A percentile compares a stretch with the other conserved stretches of the same genome.
Evolutionary conservation across 2,888 invertebrate species (phyloP).

Genomic region (Tetramorium bicarinatum): DNA sequence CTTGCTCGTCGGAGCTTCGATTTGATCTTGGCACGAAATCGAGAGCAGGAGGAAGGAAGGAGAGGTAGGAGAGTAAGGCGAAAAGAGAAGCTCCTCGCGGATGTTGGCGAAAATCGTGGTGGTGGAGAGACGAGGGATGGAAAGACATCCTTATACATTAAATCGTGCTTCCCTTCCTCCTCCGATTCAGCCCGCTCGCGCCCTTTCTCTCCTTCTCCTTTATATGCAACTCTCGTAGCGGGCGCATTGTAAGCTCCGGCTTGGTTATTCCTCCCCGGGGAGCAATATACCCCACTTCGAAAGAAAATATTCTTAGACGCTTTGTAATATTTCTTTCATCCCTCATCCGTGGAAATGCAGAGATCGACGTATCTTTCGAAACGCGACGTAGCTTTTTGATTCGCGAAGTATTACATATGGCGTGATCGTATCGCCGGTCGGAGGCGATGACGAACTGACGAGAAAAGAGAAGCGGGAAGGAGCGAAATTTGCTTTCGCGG

Average conservation of each 20-base stretch:
- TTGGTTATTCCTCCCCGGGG: constrained; percentile 71
- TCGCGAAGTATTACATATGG: neutral
- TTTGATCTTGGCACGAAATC: constrained; percentile 47
- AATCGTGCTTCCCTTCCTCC: constrained; percentile 20
- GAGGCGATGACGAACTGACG: neutral
- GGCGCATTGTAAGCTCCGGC: constrained; percentile 67
- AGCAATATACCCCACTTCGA: constrained; percentile 63
- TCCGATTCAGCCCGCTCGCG: constrained; percentile 22
- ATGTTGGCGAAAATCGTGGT: constrained; percentile 17
- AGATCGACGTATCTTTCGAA: constrained; percentile 4
- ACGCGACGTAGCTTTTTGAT: constrained; percentile 20
- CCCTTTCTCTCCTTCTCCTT: constrained; percentile 37
- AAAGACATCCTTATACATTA: constrained; percentile 50
- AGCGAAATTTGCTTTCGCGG: neutral
- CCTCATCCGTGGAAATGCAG: neutral
- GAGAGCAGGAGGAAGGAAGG: neutral
- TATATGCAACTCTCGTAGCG: constrained; percentile 66
- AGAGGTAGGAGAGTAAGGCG: neutral
- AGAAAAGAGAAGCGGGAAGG: neutral
- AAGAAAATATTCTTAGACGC: constrained; percentile 68
- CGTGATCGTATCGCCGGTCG: neutral
- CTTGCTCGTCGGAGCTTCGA: constrained; percentile 35
- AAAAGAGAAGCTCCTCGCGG: constrained; percentile 14
- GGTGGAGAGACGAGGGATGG: neutral
- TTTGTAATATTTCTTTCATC: constrained; percentile 64